These are phyloP conservation scores for Peromyscus polionotus DNA, from an alignment of 2,113 vertebrate species.

Conservation along the genomic window DNA sequence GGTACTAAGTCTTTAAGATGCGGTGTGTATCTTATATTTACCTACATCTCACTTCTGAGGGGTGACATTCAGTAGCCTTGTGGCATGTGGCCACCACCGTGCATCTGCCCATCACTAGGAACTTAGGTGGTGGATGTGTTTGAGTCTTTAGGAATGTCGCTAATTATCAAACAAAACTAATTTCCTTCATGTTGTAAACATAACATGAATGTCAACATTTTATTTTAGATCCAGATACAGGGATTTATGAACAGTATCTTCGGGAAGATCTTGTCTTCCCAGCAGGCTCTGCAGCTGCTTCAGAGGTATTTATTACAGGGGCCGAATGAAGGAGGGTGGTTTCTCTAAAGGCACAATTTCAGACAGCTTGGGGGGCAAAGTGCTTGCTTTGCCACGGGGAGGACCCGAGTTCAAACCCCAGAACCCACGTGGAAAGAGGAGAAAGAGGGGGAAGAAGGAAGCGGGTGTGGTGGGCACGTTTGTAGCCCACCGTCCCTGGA, in stretches of 20 bases:
- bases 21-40: neutral
- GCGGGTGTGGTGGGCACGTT: too few relatives aligned
- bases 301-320: slow-evolving; percentile 85
- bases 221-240: slow-evolving; percentile 89
- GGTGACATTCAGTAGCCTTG: neutral
- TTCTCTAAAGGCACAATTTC: slow-evolving; percentile 25
- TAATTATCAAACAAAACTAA: neutral
- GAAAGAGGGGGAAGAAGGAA: neutral
- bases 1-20: neutral
- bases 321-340: neutral
- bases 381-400: neutral
- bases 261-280: slow-evolving; percentile 89
- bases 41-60: neutral
- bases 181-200: neutral
- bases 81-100: neutral
- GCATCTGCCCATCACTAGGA: neutral
- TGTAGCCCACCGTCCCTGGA: neutral
- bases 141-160: slow-evolving; percentile 8
- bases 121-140: neutral
- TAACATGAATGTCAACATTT: slow-evolving; percentile 58
- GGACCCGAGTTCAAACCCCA: neutral
- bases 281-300: slow-evolving; percentile 88
- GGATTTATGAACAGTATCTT: slow-evolving; percentile 91
- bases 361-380: neutral
- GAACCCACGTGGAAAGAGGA: neutral